These are phyloP conservation scores for Antennarius striatus DNA, from an alignment of 2,113 vertebrate genomes.

Conservation along the genomic window DNA sequence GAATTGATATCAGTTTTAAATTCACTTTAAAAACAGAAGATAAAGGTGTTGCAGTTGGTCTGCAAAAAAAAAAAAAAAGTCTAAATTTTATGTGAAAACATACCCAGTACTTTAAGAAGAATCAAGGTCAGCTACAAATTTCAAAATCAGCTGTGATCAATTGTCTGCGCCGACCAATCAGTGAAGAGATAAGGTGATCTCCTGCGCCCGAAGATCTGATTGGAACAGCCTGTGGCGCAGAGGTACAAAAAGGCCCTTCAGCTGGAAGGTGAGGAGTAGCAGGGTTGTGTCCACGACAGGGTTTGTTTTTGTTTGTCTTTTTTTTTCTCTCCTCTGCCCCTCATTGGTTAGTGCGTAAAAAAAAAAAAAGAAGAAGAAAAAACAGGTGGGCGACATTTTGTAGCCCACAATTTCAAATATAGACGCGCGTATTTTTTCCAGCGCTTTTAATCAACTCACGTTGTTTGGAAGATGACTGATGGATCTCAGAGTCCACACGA, in stretches of 20 bases:
- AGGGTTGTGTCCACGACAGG: neutral
- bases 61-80: neutral
- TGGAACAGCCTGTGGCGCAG: conserved; percentile 59
- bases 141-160: conserved; percentile 74
- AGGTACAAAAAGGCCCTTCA: conserved; percentile 36
- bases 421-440: neutral
- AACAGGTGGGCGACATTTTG: too few relatives aligned
- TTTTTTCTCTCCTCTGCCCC: too few relatives aligned
- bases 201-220: conserved; percentile 53
- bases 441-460: neutral
- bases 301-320: too few relatives aligned
- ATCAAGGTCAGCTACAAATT: conserved; percentile 89
- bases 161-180: conserved; percentile 82
- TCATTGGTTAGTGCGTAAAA: too few relatives aligned
- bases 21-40: neutral
- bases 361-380: too few relatives aligned
- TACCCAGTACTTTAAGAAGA: conserved; percentile 54
- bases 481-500: conserved; percentile 72
- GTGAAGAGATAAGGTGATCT: conserved; percentile 44
- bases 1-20: neutral
- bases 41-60: neutral
- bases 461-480: conserved; percentile 72
- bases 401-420: neutral
- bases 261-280: conserved; percentile 37
- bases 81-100: conserved; percentile 30